These are phyloP conservation scores for Hydrophis major DNA, from an alignment of 2,797 vertebrate genomes.

Conservation along the genomic window DNA sequence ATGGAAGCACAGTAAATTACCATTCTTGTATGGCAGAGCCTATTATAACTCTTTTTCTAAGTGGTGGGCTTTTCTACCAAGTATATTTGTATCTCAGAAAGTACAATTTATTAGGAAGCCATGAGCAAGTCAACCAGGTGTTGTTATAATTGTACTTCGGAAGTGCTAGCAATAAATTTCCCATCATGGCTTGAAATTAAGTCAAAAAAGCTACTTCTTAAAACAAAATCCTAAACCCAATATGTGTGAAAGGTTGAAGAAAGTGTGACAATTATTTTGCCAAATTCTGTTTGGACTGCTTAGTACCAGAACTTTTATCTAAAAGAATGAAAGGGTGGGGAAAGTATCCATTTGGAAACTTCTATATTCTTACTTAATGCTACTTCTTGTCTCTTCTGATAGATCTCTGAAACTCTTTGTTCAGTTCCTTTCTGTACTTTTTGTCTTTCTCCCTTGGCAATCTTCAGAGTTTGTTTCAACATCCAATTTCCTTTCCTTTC, in stretches of 20 bases:
- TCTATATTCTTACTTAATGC: not conserved
- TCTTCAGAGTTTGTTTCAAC: not conserved
- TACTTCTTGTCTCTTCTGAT: not conserved
- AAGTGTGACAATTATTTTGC: not conserved
- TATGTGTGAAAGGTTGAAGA: conserved; percentile 18
- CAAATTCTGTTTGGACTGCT: not conserved
- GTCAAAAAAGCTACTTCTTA: conserved; percentile 68
- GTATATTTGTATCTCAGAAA: conserved; percentile 20
- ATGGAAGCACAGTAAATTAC: not conserved
- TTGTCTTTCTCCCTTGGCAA: not conserved
- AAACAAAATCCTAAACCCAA: conserved; percentile 39
- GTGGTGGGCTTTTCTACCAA: conserved; percentile 5
- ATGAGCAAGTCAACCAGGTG: conserved; percentile 70
- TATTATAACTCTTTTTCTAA: conserved; percentile 22
- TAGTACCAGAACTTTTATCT: not conserved
- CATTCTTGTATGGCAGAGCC: conserved; percentile 7
- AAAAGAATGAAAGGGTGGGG: not conserved
- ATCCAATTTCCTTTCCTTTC: not conserved
- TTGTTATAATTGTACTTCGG: conserved; percentile 76
- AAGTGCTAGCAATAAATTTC: conserved; percentile 77
- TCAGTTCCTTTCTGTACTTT: not conserved
- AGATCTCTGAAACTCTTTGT: not conserved
- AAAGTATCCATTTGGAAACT: not conserved
- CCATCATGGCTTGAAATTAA: conserved; percentile 73
- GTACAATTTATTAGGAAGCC: conserved; percentile 69